Conservation (phyloP, 2,888 invertebrate genomes). For the Abrostola tripartita region DNA sequence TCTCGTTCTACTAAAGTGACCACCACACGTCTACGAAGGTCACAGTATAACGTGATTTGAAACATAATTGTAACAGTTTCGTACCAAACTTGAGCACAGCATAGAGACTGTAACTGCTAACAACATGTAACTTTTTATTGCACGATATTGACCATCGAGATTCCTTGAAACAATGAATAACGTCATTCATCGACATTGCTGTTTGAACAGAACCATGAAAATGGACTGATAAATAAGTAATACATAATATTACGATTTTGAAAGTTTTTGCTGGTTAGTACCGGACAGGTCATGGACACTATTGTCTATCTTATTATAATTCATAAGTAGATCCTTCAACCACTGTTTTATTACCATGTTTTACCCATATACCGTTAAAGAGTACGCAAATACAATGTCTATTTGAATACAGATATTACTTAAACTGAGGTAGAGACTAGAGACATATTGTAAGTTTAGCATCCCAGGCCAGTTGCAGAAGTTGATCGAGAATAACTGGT, state of each 20-base stretch:
- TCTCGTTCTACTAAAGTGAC: slow-evolving; percentile 19
- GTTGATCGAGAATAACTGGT: slow-evolving; percentile 35
- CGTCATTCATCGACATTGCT: slow-evolving; percentile 56
- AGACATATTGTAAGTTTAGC: slow-evolving; percentile 11
- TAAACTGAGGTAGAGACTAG: not conserved
- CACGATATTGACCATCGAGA: slow-evolving; percentile 65
- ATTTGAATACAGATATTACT: slow-evolving; percentile 29
- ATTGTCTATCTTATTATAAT: slow-evolving; percentile 18
- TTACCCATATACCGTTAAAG: slow-evolving; percentile 6
- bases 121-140: slow-evolving; percentile 53
- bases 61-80: slow-evolving; percentile 27
- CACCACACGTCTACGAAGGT: slow-evolving; percentile 38
- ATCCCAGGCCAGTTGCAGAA: slow-evolving; percentile 1
- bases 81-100: slow-evolving; percentile 23
- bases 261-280: slow-evolving; percentile 23
- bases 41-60: slow-evolving; percentile 25
- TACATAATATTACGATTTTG: slow-evolving; percentile 23
- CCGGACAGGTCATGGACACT: slow-evolving; percentile 8
- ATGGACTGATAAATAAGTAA: slow-evolving; percentile 27
- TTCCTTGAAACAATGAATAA: slow-evolving; percentile 65
- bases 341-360: slow-evolving; percentile 16
- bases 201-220: slow-evolving; percentile 32
- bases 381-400: not conserved
- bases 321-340: slow-evolving; percentile 2
- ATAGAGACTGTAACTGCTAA: slow-evolving; percentile 33